Percentiles rank a stretch among this genome's conserved stretches.
phyloP scores from a whole-genome alignment of 1,140 invertebrate genomes.

The Acromyrmex echinatior region DNA sequence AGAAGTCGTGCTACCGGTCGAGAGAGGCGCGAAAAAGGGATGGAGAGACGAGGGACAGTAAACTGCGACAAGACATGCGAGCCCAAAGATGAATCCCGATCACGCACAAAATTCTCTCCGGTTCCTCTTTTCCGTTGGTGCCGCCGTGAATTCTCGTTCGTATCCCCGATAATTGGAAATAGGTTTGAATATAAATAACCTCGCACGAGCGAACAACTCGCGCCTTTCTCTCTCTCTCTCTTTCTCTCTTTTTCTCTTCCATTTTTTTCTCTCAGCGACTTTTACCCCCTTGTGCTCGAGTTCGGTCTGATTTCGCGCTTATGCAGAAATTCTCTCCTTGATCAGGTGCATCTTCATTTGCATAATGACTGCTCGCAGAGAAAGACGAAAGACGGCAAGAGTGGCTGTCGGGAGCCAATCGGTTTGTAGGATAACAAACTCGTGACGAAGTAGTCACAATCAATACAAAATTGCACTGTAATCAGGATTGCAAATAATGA shows the following conservation, averaged over 20 bases:
- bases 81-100: constrained; percentile 83
- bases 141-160: constrained; percentile 58
- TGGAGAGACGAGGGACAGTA: constrained; percentile 68
- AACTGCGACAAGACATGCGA: constrained; percentile 85
- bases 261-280: constrained; percentile 8
- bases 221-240: neutral
- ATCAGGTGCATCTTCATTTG: constrained; percentile 66
- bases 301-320: constrained; percentile 28
- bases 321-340: constrained; percentile 39
- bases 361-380: constrained; percentile 65
- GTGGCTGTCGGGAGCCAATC: neutral
- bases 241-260: neutral
- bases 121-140: constrained; percentile 49
- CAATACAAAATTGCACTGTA: neutral
- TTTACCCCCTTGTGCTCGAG: constrained; percentile 22
- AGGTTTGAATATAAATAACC: constrained; percentile 77
- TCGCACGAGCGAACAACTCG: constrained; percentile 34
- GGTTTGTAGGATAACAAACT: constrained; percentile 7
- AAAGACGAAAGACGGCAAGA: neutral
- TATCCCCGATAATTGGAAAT: constrained; percentile 75
- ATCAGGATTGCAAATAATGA: neutral
- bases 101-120: constrained; percentile 81
- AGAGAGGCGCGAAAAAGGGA: constrained; percentile 74
- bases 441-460: constrained; percentile 3
- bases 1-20: constrained; percentile 67